Evolutionary conservation across 2,888 invertebrate species (phyloP).

Genomic region (Dryobotodes eremita): DNA sequence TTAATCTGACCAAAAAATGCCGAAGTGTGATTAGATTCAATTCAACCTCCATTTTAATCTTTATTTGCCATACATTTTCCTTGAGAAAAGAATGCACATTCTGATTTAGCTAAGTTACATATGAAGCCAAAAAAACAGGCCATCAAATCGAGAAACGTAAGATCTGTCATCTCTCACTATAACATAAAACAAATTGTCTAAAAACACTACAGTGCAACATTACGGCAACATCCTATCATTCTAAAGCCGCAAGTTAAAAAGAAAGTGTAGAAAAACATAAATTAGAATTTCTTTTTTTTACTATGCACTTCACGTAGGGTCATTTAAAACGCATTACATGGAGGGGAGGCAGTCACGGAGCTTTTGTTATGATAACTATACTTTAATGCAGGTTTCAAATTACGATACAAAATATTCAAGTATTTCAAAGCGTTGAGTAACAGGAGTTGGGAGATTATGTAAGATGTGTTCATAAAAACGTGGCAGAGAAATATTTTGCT

Average conservation of each 20-base stretch:
- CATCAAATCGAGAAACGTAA: neutral
- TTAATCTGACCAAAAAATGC: too few relatives aligned
- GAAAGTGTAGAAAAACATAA: conserved; percentile 51
- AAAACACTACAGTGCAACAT: conserved; percentile 36
- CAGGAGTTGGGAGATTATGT: conserved; percentile 7
- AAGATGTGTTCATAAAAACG: neutral
- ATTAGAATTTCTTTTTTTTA: conserved; percentile 61
- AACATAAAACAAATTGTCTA: conserved; percentile 1
- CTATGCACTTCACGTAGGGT: conserved; percentile 66
- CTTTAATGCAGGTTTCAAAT: conserved; percentile 57
- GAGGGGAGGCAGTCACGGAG: conserved; percentile 48
- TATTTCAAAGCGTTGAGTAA: conserved; percentile 14
- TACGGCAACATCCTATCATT: conserved; percentile 6
- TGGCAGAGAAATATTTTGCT: neutral
- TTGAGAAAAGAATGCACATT: neutral
- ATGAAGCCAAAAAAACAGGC: neutral
- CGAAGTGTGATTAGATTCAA: neutral
- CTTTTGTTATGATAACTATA: conserved; percentile 70
- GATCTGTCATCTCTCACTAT: neutral
- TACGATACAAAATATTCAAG: conserved; percentile 39
- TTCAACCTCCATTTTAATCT: neutral
- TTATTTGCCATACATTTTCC: neutral
- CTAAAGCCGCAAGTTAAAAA: conserved; percentile 30
- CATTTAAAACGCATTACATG: conserved; percentile 79
- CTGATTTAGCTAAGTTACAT: neutral